Conservation (phyloP, 1,140 invertebrate genomes). For the Pseudoatta argentina region DNA sequence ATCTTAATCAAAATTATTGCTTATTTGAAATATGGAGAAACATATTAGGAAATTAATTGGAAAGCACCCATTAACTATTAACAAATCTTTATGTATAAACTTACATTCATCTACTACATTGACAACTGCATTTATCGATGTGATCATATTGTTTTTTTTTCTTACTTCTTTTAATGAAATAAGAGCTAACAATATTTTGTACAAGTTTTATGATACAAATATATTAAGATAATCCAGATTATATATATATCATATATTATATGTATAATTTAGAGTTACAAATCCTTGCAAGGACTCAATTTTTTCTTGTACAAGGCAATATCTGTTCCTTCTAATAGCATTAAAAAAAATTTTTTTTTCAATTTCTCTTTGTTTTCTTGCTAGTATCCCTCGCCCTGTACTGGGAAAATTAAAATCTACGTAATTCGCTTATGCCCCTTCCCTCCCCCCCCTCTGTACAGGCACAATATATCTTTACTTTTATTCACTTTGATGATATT, state of each 20-base stretch:
- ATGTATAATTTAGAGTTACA: conserved; percentile 68
- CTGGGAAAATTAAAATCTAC: conserved; percentile 78
- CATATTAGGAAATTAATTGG: background rate
- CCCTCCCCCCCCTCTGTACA: conserved; percentile 61
- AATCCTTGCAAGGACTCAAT: conserved; percentile 52
- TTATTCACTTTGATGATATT: conserved; percentile 83
- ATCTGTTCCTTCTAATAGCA: conserved; percentile 63
- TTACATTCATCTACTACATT: conserved; percentile 73
- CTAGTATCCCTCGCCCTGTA: conserved; percentile 44
- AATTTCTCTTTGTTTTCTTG: conserved; percentile 36
- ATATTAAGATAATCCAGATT: conserved; percentile 83
- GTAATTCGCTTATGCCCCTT: conserved; percentile 77
- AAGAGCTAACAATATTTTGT: conserved; percentile 86
- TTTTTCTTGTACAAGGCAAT: conserved; percentile 69
- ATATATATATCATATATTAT: conserved; percentile 69
- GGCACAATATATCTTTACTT: conserved; percentile 77
- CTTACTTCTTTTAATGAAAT: conserved; percentile 67
- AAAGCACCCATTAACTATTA: conserved; percentile 44
- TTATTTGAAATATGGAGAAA: background rate
- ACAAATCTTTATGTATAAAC: conserved; percentile 57
- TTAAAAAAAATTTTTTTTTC: conserved; percentile 63
- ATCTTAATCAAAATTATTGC: background rate
- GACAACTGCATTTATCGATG: conserved; percentile 78
- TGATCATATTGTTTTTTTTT: conserved; percentile 73
- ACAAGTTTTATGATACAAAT: conserved; percentile 86